These are phyloP conservation scores for Callitettix versicolor DNA, from an alignment of 1,140 invertebrate genomes.

Conservation along the genomic window DNA sequence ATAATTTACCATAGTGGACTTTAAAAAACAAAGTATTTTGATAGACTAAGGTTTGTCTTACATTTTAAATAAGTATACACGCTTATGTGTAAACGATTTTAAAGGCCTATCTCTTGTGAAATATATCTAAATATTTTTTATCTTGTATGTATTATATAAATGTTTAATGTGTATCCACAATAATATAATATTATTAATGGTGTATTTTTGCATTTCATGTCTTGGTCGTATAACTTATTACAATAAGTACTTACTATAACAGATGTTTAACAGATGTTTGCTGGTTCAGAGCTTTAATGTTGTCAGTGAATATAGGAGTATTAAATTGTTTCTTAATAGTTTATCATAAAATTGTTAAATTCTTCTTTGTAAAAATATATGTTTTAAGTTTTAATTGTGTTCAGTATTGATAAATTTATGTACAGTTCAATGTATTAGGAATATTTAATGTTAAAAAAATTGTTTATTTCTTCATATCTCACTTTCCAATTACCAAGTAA, in stretches of 20 bases:
- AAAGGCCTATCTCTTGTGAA: constrained; percentile 1
- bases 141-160: not conserved
- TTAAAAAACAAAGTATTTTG: not conserved
- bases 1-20: not conserved
- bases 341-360: too few species aligned
- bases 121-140: not conserved
- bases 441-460: too few species aligned
- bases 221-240: not conserved
- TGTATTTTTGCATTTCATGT: not conserved
- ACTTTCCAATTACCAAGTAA: too few species aligned
- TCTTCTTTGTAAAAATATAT: too few species aligned
- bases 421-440: too few species aligned
- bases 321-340: too few species aligned
- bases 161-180: not conserved
- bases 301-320: not conserved
- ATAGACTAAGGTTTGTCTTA: not conserved
- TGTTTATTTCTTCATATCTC: too few species aligned
- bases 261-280: not conserved
- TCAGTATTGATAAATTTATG: too few species aligned
- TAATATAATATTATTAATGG: not conserved
- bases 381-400: too few species aligned
- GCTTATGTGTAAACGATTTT: not conserved
- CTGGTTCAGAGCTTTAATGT: constrained; percentile 8
- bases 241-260: not conserved
- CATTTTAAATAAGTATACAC: not conserved